Evolutionary conservation across 2,888 invertebrate genomes (phyloP).

Genomic region (Trilocha varians): DNA sequence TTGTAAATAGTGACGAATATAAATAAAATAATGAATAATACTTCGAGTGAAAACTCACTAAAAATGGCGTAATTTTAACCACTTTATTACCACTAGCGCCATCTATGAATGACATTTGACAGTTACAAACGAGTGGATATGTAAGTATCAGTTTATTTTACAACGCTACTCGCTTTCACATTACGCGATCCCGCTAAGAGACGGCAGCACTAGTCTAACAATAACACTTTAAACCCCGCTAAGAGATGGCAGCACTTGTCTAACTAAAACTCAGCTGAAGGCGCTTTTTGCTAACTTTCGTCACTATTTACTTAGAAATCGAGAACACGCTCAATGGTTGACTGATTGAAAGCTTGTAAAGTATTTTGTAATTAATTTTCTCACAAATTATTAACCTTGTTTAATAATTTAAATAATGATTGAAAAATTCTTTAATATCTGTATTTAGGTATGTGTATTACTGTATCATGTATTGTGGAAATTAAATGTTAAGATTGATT

Average conservation of each 20-base stretch:
- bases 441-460: conserved; percentile 3
- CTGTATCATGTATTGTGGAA: conserved; percentile 52
- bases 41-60: too few species aligned
- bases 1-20: neutral
- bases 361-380: neutral
- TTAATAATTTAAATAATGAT: conserved; percentile 67
- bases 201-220: too few species aligned
- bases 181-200: too few species aligned
- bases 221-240: too few species aligned
- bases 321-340: neutral
- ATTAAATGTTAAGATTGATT: neutral
- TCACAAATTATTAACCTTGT: conserved; percentile 12
- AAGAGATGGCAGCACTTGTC: neutral
- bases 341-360: conserved; percentile 1
- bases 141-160: too few species aligned
- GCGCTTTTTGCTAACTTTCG: neutral
- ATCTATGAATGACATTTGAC: too few species aligned
- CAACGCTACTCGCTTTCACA: too few species aligned
- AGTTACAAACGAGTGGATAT: too few species aligned
- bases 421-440: neutral
- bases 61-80: too few species aligned
- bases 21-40: too few species aligned
- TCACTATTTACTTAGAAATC: conserved; percentile 1
- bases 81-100: too few species aligned
- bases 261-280: neutral